phyloP scores from a whole-genome alignment of 64 coral and sea anemone genomes.

The Hydrozoanthus tunicans region DNA sequence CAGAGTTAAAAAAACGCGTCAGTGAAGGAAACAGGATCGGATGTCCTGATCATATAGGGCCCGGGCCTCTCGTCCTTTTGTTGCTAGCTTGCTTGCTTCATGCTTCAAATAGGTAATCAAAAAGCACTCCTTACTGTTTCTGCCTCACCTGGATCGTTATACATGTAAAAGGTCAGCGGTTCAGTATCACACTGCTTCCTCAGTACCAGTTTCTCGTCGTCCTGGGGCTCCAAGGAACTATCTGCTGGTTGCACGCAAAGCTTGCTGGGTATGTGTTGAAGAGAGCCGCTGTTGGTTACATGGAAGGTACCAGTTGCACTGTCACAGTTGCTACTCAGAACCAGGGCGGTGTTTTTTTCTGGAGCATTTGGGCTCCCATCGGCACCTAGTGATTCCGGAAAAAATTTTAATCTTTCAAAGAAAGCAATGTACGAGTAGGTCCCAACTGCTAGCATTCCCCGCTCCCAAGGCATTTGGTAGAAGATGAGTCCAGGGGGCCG shows the following conservation, averaged over 20 bases:
- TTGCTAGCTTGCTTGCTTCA: too few relatives aligned
- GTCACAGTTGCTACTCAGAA: constrained; percentile 45
- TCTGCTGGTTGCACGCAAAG: constrained; percentile 54
- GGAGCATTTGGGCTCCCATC: constrained; percentile 29
- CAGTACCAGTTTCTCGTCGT: constrained; percentile 52
- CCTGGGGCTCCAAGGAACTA: constrained; percentile 1
- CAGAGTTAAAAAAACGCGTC: too few relatives aligned
- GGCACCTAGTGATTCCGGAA: constrained; percentile 14
- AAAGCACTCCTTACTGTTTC: too few relatives aligned
- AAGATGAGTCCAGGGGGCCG: too few relatives aligned
- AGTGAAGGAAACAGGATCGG: too few relatives aligned
- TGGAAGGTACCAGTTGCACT: constrained; percentile 37
- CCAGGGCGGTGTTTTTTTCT: constrained; percentile 41
- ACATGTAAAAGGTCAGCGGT: constrained; percentile 30
- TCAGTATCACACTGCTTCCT: constrained; percentile 8
- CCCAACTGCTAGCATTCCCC: background rate
- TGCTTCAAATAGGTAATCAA: too few relatives aligned
- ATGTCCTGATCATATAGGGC: too few relatives aligned
- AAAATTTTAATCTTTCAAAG: background rate
- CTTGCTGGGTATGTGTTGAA: constrained; percentile 55
- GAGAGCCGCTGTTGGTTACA: constrained; percentile 16
- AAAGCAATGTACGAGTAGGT: background rate
- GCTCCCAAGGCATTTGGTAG: too few relatives aligned
- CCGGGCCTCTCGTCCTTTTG: too few relatives aligned
- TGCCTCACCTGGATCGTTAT: constrained; percentile 2